Evolutionary conservation across 1,140 invertebrate genomes (phyloP).

Genomic region (Trissolcus basalis): DNA sequence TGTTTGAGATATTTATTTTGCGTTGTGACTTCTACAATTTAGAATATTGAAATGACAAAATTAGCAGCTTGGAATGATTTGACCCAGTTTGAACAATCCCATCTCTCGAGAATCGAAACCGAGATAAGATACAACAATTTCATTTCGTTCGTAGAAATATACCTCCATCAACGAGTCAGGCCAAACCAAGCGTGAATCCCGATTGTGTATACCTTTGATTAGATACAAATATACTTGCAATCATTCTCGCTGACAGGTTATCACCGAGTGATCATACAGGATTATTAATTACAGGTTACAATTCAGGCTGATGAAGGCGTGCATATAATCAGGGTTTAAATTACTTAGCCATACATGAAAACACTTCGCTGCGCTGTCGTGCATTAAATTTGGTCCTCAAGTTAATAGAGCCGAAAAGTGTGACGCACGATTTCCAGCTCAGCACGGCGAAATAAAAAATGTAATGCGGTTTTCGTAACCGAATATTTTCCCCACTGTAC

Average conservation of each 20-base stretch:
- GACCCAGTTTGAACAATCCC: too few relatives aligned
- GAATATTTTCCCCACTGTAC: too few relatives aligned
- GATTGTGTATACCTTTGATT: conserved; percentile 27
- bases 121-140: too few relatives aligned
- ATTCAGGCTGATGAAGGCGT: conserved; percentile 1
- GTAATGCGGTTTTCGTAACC: too few relatives aligned
- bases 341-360: neutral
- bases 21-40: too few relatives aligned
- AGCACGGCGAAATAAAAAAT: too few relatives aligned
- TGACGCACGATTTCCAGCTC: too few relatives aligned
- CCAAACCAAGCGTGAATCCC: conserved; percentile 9
- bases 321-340: conserved; percentile 6
- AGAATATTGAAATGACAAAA: too few relatives aligned
- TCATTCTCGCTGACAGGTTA: conserved; percentile 10
- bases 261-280: conserved; percentile 5
- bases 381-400: neutral
- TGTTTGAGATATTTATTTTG: too few relatives aligned
- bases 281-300: conserved; percentile 16
- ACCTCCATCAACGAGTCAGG: conserved; percentile 14
- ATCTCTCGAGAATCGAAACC: too few relatives aligned
- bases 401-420: too few relatives aligned
- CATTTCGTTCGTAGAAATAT: conserved; percentile 3
- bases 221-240: conserved; percentile 21
- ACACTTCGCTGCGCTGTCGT: neutral
- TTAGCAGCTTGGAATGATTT: too few relatives aligned